Evolutionary conservation across 64 coral and sea anemone genomes (phyloP).

Genomic region (Porites lutea): DNA sequence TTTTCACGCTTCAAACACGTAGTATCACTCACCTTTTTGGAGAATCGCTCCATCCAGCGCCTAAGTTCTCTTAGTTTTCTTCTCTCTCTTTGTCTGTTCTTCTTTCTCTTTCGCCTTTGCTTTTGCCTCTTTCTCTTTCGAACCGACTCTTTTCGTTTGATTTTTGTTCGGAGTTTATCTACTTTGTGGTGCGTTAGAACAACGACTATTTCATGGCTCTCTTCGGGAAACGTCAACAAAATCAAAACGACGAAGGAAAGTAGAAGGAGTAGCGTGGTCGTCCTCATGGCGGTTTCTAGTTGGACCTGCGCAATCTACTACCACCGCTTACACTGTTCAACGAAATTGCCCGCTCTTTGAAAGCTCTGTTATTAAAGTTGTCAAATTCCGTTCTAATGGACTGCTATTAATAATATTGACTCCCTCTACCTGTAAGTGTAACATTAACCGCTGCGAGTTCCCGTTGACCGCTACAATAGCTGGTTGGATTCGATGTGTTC

Average conservation of each 20-base stretch:
- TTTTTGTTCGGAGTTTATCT: background rate
- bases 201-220: constrained; percentile 2
- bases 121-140: constrained; percentile 2
- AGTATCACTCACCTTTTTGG: constrained; percentile 30
- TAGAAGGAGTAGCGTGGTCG: background rate
- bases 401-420: constrained; percentile 46
- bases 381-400: background rate
- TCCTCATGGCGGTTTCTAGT: constrained; percentile 8
- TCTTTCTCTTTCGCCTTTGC: background rate
- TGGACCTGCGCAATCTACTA: too few relatives aligned
- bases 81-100: background rate
- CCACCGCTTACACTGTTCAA: background rate
- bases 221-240: constrained; percentile 21
- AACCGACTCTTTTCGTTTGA: background rate
- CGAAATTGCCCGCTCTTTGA: constrained; percentile 1
- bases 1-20: background rate
- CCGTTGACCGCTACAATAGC: background rate
- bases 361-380: constrained; percentile 21
- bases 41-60: constrained; percentile 18
- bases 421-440: background rate
- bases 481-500: constrained; percentile 23
- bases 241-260: background rate
- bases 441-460: background rate
- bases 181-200: constrained; percentile 24
- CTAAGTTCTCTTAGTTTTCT: background rate